Conservation (phyloP, 92 coral and sea anemone species). For the Pocillopora grandis region DNA sequence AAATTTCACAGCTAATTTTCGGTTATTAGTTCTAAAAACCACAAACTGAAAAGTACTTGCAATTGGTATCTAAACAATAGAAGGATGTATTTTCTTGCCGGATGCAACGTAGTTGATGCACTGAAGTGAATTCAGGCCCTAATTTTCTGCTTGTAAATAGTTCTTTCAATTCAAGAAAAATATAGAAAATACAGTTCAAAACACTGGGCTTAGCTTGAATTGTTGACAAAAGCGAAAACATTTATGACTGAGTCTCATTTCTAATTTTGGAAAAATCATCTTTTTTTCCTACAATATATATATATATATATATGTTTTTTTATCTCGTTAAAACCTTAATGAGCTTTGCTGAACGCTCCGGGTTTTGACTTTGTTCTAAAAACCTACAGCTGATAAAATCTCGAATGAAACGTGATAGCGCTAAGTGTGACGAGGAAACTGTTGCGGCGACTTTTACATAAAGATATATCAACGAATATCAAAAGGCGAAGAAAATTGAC, state of each 20-base stretch:
- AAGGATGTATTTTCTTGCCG: neutral
- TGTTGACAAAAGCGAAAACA: too few relatives aligned
- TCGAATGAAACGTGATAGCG: constrained; percentile 30
- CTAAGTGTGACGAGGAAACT: constrained; percentile 24
- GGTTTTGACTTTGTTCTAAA: constrained; percentile 13
- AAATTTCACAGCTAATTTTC: constrained; percentile 12
- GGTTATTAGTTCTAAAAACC: neutral
- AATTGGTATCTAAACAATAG: neutral
- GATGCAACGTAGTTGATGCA: neutral
- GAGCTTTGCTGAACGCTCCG: constrained; percentile 46
- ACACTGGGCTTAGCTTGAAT: too few relatives aligned
- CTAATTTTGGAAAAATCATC: too few relatives aligned
- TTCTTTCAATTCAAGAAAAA: neutral
- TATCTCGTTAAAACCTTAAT: constrained; percentile 24
- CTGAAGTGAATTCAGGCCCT: neutral
- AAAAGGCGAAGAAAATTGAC: constrained; percentile 40
- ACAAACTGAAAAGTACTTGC: neutral
- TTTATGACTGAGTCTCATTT: too few relatives aligned
- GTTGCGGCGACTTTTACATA: constrained; percentile 42
- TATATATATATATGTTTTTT: neutral
- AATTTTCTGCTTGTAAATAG: neutral
- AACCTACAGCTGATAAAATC: constrained; percentile 43
- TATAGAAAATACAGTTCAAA: too few relatives aligned
- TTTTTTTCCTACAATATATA: too few relatives aligned
- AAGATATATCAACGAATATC: constrained; percentile 42